A percentile compares a stretch with the other conserved stretches of the same genome.
Conservation (phyloP, 2,888 invertebrate species). For the Fragum fragum region DNA sequence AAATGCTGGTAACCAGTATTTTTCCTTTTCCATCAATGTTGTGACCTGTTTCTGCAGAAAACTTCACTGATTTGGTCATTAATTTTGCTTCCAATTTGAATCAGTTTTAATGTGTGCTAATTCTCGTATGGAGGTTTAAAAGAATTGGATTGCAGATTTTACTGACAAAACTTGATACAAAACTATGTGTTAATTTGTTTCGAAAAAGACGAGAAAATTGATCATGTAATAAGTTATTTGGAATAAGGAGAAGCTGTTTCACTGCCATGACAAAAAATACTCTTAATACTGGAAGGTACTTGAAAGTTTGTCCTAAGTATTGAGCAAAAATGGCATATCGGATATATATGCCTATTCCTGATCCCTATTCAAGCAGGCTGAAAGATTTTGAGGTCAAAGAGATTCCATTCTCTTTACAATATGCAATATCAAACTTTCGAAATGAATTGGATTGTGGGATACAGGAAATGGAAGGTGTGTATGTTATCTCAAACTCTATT, state of each 20-base stretch:
- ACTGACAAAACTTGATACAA: too few species aligned
- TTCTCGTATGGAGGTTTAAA: too few species aligned
- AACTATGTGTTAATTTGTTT: too few species aligned
- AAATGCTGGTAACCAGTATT: too few species aligned
- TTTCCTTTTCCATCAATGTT: too few species aligned
- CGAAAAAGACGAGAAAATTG: too few species aligned
- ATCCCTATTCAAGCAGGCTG: neutral
- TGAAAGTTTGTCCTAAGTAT: neutral
- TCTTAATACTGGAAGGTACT: neutral
- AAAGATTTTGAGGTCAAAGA: neutral
- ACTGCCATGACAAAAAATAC: neutral
- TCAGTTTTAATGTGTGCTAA: too few species aligned
- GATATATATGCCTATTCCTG: slow-evolving; percentile 66
- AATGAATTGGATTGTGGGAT: slow-evolving; percentile 55
- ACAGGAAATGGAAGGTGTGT: slow-evolving; percentile 53
- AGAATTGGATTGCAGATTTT: too few species aligned
- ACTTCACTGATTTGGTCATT: too few species aligned
- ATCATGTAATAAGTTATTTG: too few species aligned
- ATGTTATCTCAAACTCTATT: slow-evolving; percentile 36
- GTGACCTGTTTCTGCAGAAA: too few species aligned
- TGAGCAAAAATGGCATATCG: slow-evolving; percentile 65
- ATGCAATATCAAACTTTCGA: slow-evolving; percentile 57
- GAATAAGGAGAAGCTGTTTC: neutral
- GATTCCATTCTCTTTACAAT: slow-evolving; percentile 38
- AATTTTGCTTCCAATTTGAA: too few species aligned